Conservation (phyloP, 2,888 invertebrate species). For the Linnaemya tessellans region DNA sequence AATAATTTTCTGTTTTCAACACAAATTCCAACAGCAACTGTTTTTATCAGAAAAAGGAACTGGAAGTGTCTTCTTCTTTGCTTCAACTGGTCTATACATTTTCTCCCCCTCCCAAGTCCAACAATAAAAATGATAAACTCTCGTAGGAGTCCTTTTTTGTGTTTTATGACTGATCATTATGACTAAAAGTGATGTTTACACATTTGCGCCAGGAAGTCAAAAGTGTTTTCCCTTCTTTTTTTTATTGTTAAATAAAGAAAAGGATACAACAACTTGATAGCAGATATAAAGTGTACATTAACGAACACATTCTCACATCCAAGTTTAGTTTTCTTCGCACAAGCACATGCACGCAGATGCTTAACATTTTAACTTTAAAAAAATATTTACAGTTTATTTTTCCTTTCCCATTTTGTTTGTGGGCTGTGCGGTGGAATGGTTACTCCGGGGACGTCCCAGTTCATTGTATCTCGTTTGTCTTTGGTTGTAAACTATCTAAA, state of each 20-base stretch:
- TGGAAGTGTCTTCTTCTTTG: not conserved
- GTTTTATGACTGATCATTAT: slow-evolving; percentile 45
- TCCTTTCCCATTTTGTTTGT: slow-evolving; percentile 2
- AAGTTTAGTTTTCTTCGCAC: not conserved
- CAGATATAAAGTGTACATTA: slow-evolving; percentile 1
- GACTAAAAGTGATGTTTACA: slow-evolving; percentile 62
- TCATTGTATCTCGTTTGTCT: slow-evolving; percentile 20
- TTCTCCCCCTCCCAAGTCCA: not conserved
- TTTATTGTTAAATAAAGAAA: slow-evolving; percentile 18
- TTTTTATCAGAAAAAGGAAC: too few relatives aligned
- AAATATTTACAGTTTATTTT: slow-evolving; percentile 33
- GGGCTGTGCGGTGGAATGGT: not conserved
- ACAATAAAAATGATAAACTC: slow-evolving; percentile 15
- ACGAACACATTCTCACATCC: slow-evolving; percentile 4
- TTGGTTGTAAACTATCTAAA: slow-evolving; percentile 60
- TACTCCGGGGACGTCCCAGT: slow-evolving; percentile 46
- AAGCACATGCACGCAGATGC: not conserved
- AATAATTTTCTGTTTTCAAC: too few relatives aligned
- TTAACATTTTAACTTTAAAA: slow-evolving; percentile 43
- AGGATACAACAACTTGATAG: slow-evolving; percentile 4
- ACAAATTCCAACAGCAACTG: too few relatives aligned
- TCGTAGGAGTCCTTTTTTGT: slow-evolving; percentile 23
- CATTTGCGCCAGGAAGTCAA: slow-evolving; percentile 55
- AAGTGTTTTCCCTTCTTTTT: slow-evolving; percentile 51
- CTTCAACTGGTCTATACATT: not conserved